Conservation (phyloP, 1,140 invertebrate genomes). For the Eulimnadia texana region DNA sequence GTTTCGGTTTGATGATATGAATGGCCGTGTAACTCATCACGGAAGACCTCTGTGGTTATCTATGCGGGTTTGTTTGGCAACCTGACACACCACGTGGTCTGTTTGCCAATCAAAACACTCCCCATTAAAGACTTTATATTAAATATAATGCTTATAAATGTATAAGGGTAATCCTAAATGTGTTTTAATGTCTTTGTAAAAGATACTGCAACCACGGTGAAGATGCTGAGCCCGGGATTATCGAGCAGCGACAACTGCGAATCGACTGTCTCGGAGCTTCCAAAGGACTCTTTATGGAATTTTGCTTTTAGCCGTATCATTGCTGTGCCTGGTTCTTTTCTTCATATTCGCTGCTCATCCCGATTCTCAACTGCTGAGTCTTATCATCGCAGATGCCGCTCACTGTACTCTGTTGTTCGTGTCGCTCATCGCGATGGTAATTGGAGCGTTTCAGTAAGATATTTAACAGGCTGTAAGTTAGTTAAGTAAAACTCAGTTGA, state of each 20-base stretch:
- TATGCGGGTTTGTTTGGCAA: too few relatives aligned
- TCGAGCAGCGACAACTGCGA: conserved; percentile 39
- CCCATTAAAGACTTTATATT: too few relatives aligned
- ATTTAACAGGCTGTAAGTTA: neutral
- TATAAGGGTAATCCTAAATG: too few relatives aligned
- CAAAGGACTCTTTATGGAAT: conserved; percentile 79
- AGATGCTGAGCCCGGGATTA: neutral
- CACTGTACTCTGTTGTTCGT: conserved; percentile 74
- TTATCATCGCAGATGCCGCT: conserved; percentile 80
- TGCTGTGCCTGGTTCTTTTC: conserved; percentile 86
- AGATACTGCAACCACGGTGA: neutral
- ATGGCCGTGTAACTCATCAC: too few relatives aligned
- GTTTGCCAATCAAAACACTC: too few relatives aligned
- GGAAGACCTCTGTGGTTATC: too few relatives aligned
- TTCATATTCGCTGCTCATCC: conserved; percentile 78
- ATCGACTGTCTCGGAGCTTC: conserved; percentile 88
- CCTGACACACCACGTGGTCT: too few relatives aligned
- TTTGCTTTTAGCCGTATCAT: conserved; percentile 69
- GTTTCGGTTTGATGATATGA: too few relatives aligned
- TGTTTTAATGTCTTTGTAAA: too few relatives aligned
- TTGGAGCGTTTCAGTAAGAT: conserved; percentile 64
- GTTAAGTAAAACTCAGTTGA: neutral
- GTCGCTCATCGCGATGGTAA: conserved; percentile 71
- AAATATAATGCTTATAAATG: too few relatives aligned
- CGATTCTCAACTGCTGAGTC: conserved; percentile 51